These are phyloP conservation scores for Prosopocoilus inquinatus DNA, from an alignment of 2,888 invertebrate genomes.

Conservation along the genomic window DNA sequence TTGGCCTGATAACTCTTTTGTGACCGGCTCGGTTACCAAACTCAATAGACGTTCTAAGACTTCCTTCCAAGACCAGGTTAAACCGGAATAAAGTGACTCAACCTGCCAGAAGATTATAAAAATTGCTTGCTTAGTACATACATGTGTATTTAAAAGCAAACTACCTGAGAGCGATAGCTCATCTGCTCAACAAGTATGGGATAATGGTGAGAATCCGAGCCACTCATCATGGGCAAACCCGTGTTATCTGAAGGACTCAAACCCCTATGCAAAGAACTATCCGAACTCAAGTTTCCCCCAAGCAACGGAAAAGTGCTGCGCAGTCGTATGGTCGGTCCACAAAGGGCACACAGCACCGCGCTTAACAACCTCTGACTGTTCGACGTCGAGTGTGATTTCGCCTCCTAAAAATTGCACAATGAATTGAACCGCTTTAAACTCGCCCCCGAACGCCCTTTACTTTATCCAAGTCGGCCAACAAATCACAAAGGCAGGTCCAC, in stretches of 20 bases:
- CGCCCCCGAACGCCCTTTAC: conserved; percentile 49
- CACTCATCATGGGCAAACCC: conserved; percentile 65
- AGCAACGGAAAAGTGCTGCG: conserved; percentile 74
- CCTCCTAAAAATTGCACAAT: conserved; percentile 40
- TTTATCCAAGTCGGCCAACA: conserved; percentile 70
- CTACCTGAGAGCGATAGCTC: conserved; percentile 64
- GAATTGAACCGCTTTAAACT: conserved; percentile 17
- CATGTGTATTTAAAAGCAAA: neutral
- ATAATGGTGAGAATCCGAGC: conserved; percentile 69
- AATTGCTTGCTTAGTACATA: conserved; percentile 1
- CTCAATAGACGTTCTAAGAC: conserved; percentile 80
- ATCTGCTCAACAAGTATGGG: conserved; percentile 77
- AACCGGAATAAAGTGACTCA: conserved; percentile 45
- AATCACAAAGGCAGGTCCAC: conserved; percentile 87
- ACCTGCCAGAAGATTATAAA: conserved; percentile 38
- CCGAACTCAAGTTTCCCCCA: conserved; percentile 43
- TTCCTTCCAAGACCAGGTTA: conserved; percentile 55
- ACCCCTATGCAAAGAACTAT: conserved; percentile 55
- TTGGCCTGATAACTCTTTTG: conserved; percentile 54
- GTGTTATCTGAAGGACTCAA: conserved; percentile 69
- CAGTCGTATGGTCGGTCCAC: conserved; percentile 72
- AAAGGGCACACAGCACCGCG: conserved; percentile 82
- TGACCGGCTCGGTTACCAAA: conserved; percentile 77
- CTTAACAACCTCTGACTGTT: conserved; percentile 66
- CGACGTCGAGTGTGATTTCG: conserved; percentile 41